These are phyloP conservation scores for Mythimna lalbum DNA, from an alignment of 2,888 invertebrate genomes.

Conservation along the genomic window DNA sequence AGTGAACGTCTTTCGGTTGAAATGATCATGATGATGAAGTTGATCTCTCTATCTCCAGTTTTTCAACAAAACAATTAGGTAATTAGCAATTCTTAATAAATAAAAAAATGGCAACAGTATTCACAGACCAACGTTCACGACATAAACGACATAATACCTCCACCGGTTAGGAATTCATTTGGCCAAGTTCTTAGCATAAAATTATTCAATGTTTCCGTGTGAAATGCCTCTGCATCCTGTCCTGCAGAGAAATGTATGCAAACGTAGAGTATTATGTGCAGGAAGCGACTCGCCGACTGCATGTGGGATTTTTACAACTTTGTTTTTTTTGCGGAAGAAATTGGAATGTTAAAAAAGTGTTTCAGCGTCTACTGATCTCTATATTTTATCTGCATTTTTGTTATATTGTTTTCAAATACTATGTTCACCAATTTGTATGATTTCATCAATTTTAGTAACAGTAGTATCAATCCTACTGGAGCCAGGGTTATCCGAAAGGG, in stretches of 20 bases:
- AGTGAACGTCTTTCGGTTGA: too few species aligned
- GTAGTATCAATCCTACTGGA: too few species aligned
- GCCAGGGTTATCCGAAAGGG: too few species aligned
- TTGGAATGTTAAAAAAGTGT: constrained; percentile 17
- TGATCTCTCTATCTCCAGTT: too few species aligned
- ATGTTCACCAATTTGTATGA: too few species aligned
- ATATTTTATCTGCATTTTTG: too few species aligned
- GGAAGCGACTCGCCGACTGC: constrained; percentile 48
- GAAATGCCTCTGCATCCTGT: constrained; percentile 72
- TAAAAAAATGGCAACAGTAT: not conserved
- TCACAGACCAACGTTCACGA: constrained; percentile 40
- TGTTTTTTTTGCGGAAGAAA: not conserved
- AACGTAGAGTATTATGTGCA: constrained; percentile 42
- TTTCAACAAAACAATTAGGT: not conserved
- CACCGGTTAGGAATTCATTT: constrained; percentile 70
- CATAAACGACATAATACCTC: constrained; percentile 40
- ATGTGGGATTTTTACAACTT: constrained; percentile 42
- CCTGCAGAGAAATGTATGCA: constrained; percentile 67
- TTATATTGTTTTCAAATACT: too few species aligned
- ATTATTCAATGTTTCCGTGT: constrained; percentile 77
- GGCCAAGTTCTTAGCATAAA: constrained; percentile 72
- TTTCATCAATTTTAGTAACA: too few species aligned
- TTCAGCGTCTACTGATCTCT: not conserved
- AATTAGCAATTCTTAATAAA: not conserved
- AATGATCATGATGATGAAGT: too few species aligned